Evolutionary conservation across 2,113 vertebrate species (phyloP), one percentile per base, ranked within the genome.

Genomic region (Oenanthe oenanthe): DNA sequence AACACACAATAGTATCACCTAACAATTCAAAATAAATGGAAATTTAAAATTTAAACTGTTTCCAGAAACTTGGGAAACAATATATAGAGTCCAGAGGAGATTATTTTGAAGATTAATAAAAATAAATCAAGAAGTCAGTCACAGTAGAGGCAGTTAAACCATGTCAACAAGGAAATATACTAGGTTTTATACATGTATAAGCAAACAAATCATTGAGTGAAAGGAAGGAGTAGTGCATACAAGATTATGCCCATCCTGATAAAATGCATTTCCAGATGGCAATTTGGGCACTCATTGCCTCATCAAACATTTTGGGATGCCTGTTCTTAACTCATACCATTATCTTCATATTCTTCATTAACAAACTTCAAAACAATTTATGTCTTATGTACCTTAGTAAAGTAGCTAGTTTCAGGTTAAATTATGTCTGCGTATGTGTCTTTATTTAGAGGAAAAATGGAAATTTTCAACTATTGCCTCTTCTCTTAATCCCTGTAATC

Each of bases 201-300:
- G 10, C 13, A 16, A 85, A 73, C 24, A 17, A 73, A 19, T 13
- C 7, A 21, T 7, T 13, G 31, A 48, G 7, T 29, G 11, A 62
- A 67, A 28, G 5, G 4, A 3, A 9, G 5, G 4, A 3, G 10
- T 29, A 12, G 18, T 38, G 15, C 26, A 58, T 25, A 17, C 0
- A 0, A 47, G n/a, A 17, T 18, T 7, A 66, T 62, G 25, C 2
- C 5, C 10, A 15, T 34, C 13, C 51, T 31, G 73, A 21, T 43
- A 50, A 63, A 7, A 29, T 63, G 7, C 6, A 80, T 25, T 14
- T 75, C 48, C 12, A 48, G 28, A 13, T 26, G 34, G 10, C 2
- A 17, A 20, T 80, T 75, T 80, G 16, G 25, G 5, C 36, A n/a
- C 3, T n/a, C 3, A 47, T 13, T 74, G 79, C 66, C 17, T 42